phyloP scores from a whole-genome alignment of 2,888 invertebrate genomes.

The Leptinotarsa peninsularis region DNA sequence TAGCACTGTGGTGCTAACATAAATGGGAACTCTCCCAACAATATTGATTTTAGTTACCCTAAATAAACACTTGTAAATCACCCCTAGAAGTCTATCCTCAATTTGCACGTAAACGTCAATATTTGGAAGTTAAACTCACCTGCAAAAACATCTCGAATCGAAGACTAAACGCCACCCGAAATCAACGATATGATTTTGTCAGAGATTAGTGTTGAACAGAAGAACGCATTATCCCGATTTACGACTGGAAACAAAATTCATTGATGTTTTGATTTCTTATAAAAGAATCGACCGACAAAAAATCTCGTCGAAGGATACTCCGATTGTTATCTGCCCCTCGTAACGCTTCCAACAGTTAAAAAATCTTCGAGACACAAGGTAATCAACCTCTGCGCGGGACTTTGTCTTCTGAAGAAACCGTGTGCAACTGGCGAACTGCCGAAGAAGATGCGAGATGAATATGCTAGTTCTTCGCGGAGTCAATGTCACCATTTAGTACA shows the following conservation, averaged over 20 bases:
- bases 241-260: constrained; percentile 1
- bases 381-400: constrained; percentile 28
- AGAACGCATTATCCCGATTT: background rate
- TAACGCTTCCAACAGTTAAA: constrained; percentile 12
- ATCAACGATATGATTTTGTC: background rate
- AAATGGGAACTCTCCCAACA: too few species aligned
- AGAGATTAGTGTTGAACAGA: background rate
- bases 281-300: constrained; percentile 4
- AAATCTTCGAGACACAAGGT: constrained; percentile 20
- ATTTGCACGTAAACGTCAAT: background rate
- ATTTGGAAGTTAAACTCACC: background rate
- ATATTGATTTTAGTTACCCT: too few species aligned
- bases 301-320: constrained; percentile 1
- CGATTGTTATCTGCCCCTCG: constrained; percentile 13
- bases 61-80: too few species aligned
- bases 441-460: constrained; percentile 48
- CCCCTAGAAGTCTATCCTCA: too few species aligned
- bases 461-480: constrained; percentile 57
- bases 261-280: constrained; percentile 8
- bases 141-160: background rate
- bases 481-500: constrained; percentile 59
- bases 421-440: constrained; percentile 43
- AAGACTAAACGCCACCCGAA: background rate
- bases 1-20: too few species aligned
- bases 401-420: constrained; percentile 40